A percentile compares a stretch with the other conserved stretches of the same genome.
Evolutionary conservation across 2,113 vertebrate species (phyloP).

Genomic region (Cygnus atratus): DNA sequence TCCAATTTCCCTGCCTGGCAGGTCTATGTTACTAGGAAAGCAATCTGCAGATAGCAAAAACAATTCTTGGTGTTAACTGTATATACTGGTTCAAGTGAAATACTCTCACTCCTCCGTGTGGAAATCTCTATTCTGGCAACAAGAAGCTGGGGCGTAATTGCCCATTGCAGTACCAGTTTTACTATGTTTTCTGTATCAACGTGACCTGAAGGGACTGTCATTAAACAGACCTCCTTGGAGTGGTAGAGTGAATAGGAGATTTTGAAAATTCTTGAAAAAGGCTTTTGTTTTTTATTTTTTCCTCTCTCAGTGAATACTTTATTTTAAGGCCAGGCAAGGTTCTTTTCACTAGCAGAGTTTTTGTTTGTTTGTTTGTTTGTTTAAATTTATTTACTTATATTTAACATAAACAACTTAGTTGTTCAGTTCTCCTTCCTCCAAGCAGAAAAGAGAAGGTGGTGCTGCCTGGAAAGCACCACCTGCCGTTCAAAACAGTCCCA

Average conservation of each 20-base stretch:
- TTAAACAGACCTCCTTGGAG: neutral
- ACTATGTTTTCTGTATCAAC: accelerated
- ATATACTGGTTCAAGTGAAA: neutral
- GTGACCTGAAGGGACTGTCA: neutral
- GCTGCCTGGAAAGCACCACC: neutral
- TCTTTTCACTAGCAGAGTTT: neutral
- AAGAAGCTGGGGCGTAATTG: neutral
- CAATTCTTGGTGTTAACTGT: neutral
- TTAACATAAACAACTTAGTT: neutral
- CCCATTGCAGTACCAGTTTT: neutral
- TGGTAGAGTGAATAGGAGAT: neutral
- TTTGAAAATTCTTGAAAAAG: neutral
- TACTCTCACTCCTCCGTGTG: neutral
- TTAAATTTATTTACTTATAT: neutral
- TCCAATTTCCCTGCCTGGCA: neutral
- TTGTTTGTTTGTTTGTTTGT: neutral
- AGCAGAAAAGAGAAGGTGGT: neutral
- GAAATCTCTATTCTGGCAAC: neutral
- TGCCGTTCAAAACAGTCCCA: neutral
- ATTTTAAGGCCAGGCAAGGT: neutral
- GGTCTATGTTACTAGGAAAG: neutral
- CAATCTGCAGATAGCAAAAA: neutral
- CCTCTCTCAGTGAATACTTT: neutral
- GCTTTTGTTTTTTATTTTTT: neutral
- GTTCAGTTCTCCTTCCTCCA: neutral